Evolutionary conservation across 2,888 invertebrate genomes (phyloP), one percentile per base, ranked within the genome.

Genomic region (Rhodophaea formosa): DNA sequence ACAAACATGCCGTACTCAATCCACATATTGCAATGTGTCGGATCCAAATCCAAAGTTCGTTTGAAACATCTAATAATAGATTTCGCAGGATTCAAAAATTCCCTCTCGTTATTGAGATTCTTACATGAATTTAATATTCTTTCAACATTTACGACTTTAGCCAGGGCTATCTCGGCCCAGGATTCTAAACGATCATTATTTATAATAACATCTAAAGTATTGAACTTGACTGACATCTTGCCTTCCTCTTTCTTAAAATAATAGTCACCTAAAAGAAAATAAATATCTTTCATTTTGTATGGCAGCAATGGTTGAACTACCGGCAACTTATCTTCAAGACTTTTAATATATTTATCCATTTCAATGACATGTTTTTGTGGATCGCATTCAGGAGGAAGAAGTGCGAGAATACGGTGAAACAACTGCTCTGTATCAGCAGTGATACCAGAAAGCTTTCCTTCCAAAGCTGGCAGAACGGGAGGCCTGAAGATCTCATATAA

Each of bases 1-100:
- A 96, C 96, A 73, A 98, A 96, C 39, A 95, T 95, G 2, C 98
- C 98, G 77, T 95, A 97, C 79, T 99, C 98, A 56, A 97, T 96
- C 96, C 97, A 96, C 70, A 98, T 88, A 54, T 95, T 93, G 51
- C 94, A 93, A 73, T 96, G 94, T 35, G 93, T 93, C 0, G 95
- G 93, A 64, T 96, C 95, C 32, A 98, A 80, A 65, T 95, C 93
- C 43, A 97, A 89, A 1, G 98, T 95, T 67, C 95, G 93, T 69
- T 95, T 93, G 77, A 96, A 98, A 84, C 98, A 97, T 58, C 94
- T 92, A 65, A 96, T 93, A 0, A 96, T 95, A 45, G 95, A 93
- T 68, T 94, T 94, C 0, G 95, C 95, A 65, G 95, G 94, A 53
- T 92, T 92, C 42, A 96, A 82, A 71, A 95, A 94, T 65, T 95